Percentiles rank a stretch among this genome's conserved stretches.
These are phyloP conservation scores for Leptocoma aspasia DNA, from an alignment of 2,113 vertebrate species.

Conservation along the genomic window DNA sequence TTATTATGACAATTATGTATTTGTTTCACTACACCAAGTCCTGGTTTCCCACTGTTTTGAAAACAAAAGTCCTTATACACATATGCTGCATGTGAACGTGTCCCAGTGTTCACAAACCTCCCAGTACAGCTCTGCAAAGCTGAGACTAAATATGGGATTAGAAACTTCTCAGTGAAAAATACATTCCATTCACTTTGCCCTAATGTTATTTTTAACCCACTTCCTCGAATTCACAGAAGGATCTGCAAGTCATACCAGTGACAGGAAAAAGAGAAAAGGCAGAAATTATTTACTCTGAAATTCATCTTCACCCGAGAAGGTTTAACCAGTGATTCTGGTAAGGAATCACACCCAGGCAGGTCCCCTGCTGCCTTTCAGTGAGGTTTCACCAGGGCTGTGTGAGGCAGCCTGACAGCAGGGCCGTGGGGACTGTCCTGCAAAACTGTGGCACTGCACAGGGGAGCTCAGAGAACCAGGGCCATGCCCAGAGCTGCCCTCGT, in stretches of 20 bases:
- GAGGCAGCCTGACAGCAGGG: neutral
- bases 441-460: neutral
- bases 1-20: neutral
- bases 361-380: fast-evolving
- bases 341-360: no score
- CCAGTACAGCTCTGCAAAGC: neutral
- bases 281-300: neutral
- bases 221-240: neutral
- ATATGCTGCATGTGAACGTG: fast-evolving
- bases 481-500: no score
- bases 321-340: neutral
- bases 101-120: neutral
- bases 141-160: neutral
- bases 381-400: neutral
- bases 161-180: neutral
- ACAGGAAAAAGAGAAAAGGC: neutral
- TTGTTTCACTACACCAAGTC: neutral
- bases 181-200: neutral
- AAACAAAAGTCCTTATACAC: neutral
- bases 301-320: neutral
- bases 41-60: neutral
- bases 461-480: neutral
- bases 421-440: neutral
- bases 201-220: neutral
- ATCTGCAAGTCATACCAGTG: neutral